phyloP scores from a whole-genome alignment of 2,113 vertebrate species.

The Arothron firmamentum region DNA sequence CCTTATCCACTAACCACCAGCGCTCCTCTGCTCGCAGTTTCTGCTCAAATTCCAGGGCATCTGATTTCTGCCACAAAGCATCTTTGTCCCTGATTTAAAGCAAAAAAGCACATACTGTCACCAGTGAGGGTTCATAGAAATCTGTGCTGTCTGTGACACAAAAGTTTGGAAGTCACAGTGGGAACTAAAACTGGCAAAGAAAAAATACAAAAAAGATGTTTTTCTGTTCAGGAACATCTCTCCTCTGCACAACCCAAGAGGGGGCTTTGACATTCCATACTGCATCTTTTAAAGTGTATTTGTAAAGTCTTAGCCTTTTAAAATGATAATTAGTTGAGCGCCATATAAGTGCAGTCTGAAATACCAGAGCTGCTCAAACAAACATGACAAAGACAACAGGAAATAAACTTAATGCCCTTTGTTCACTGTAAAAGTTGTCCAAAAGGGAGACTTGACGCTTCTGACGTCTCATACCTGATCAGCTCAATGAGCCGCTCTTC shows the following conservation, averaged over 20 bases:
- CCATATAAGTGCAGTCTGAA: not conserved
- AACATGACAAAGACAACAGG: not conserved
- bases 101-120: not conserved
- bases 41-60: slow-evolving; percentile 95
- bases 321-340: too few species aligned
- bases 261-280: too few species aligned
- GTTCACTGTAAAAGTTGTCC: slow-evolving; percentile 1
- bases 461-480: slow-evolving; percentile 79
- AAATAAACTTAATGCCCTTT: not conserved
- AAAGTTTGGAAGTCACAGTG: slow-evolving; percentile 3
- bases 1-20: slow-evolving; percentile 83
- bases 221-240: not conserved
- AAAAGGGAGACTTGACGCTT: not conserved
- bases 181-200: slow-evolving; percentile 1
- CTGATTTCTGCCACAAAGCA: slow-evolving; percentile 94
- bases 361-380: slow-evolving; percentile 8
- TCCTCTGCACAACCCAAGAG: not conserved
- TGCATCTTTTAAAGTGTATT: too few species aligned
- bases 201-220: slow-evolving; percentile 3
- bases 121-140: not conserved
- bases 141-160: not conserved
- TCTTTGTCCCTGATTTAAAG: slow-evolving; percentile 86
- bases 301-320: too few species aligned
- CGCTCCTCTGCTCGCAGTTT: slow-evolving; percentile 86
- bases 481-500: slow-evolving; percentile 95